Evolutionary conservation across 2,113 vertebrate species (phyloP).

Genomic region (Nesospiza acunhae): DNA sequence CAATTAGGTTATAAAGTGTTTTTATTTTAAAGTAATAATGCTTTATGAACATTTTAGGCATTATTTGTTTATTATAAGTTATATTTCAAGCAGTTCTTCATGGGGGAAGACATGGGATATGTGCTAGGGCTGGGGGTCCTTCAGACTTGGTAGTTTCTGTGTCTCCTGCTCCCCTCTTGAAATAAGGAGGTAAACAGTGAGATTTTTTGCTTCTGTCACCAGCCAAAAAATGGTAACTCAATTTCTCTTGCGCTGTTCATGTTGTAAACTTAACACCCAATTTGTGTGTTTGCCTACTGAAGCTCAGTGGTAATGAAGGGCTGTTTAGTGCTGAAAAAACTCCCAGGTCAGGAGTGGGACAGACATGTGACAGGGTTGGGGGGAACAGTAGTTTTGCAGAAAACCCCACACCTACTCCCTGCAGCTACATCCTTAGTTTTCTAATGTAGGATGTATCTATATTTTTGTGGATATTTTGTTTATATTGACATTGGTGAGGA

Average conservation of each 20-base stretch:
- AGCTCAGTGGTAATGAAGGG: neutral
- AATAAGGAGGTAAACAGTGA: neutral
- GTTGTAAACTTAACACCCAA: neutral
- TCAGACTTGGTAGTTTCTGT: neutral
- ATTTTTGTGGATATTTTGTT: neutral
- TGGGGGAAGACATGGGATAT: neutral
- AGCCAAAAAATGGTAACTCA: neutral
- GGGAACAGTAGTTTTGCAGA: neutral
- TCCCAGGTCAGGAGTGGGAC: neutral
- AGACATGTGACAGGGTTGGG: neutral
- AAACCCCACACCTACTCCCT: fast-evolving
- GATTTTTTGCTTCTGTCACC: neutral
- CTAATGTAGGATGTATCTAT: neutral
- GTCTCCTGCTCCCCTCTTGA: neutral
- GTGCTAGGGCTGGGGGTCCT: neutral
- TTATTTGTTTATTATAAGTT: neutral
- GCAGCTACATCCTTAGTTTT: neutral
- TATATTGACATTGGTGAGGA: neutral
- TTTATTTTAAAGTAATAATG: neutral
- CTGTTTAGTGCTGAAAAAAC: neutral
- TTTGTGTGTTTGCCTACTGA: neutral
- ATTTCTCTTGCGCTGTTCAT: neutral
- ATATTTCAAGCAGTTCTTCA: neutral
- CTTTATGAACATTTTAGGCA: neutral
- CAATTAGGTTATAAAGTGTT: neutral